phyloP scores from a whole-genome alignment of 2,888 invertebrate genomes.

The Bursaphelenchus okinawaensis region DNA sequence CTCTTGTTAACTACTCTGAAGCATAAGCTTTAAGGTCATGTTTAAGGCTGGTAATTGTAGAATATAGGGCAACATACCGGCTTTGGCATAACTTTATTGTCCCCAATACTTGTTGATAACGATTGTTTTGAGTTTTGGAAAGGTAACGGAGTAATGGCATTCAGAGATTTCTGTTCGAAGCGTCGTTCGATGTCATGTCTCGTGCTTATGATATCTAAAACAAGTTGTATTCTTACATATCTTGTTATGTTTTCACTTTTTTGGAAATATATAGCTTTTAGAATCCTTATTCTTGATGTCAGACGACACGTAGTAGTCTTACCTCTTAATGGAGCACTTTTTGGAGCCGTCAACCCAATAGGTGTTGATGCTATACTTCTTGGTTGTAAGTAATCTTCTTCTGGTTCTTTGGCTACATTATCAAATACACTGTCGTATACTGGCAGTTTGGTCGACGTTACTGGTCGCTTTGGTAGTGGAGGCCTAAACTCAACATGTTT shows the following conservation, averaged over 20 bases:
- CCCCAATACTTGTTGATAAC: not conserved
- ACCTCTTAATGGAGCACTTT: not conserved
- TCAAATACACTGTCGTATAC: constrained; percentile 20
- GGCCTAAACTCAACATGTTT: no score
- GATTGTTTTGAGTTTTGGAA: not conserved
- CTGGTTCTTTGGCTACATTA: constrained; percentile 14
- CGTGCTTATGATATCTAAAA: not conserved
- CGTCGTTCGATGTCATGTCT: constrained; percentile 6
- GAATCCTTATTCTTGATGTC: no score
- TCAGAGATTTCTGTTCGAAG: constrained; percentile 7
- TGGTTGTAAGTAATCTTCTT: constrained; percentile 21
- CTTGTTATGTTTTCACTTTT: no score
- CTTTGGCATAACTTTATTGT: constrained; percentile 1
- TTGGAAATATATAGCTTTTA: no score
- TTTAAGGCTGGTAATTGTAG: no score
- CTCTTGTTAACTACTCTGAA: no score
- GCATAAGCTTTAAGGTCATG: no score
- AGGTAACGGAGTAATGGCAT: not conserved
- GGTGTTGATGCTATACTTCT: constrained; percentile 14
- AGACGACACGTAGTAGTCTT: not conserved
- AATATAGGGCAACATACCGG: constrained; percentile 2
- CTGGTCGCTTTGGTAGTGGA: constrained; percentile 12
- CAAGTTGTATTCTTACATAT: not conserved
- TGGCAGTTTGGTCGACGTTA: constrained; percentile 11
- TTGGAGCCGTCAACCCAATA: not conserved